Base-by-base conservation (phyloP, 2,888 invertebrate genomes). In the Athripsodes cinereus region DNA sequence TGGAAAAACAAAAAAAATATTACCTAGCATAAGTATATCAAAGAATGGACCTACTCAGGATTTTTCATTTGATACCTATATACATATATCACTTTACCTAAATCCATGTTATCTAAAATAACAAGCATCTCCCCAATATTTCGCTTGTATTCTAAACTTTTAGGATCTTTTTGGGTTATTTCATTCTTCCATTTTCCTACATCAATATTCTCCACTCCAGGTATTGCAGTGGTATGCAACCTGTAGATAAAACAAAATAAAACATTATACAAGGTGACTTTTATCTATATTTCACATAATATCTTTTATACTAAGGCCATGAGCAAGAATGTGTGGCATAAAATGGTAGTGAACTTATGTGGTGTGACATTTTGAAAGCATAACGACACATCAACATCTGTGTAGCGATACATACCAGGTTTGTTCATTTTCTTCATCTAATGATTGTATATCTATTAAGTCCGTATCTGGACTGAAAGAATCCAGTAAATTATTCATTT, bases 361-460 rank as follows among this genome's bases (percentile, higher is more conserved):
- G 10, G 3, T 26, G 26, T n/a, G n/a, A n/a, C n/a, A n/a, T 10
- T 26, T 10, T 26, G 26, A 6, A 26, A 26, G 3, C 10, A 10
- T 10, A 3, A 3, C 10, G 5, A 26, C 3, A 26, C 10, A 6
- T 10, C 26, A 26, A 26, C 10, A 26, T 6, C 3, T 10, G 5
- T 26, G 26, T 26, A 26, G 10, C 26, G 16, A 11, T 19, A 66
- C 79, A 74, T 68, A 84, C 83, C 83, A 84, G 65, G 79, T 81
- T 73, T 83, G 81, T 69, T 81, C 76, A 71, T 81, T 76, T 62
- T 74, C 73, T 71, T 78, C 78, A 72, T 79, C 75, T 66, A 82
- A 71, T 66, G 78, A 72, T 69, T 76, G 76, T 69, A 82, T 74
- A 74, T 82, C 79, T 68, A 83, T 81, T 66, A 81, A 53, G 47